Percentiles rank a stretch among this genome's conserved stretches.
phyloP scores from a whole-genome alignment of 2,113 vertebrate species.

The Tupaia tana region DNA sequence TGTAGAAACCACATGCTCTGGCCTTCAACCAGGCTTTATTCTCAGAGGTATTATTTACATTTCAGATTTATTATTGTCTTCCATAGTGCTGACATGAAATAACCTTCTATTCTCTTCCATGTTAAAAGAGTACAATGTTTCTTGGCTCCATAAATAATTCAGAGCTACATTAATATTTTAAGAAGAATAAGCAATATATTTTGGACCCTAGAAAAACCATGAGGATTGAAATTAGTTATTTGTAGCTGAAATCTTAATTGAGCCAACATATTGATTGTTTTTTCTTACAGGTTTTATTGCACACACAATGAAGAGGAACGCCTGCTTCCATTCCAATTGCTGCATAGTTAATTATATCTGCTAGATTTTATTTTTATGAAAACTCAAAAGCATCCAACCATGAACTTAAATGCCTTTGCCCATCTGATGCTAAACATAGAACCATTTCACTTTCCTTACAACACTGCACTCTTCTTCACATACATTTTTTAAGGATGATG shows the following conservation, averaged over 20 bases:
- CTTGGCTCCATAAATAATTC: constrained; percentile 87
- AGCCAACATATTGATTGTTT: constrained; percentile 83
- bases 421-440: constrained; percentile 68
- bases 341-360: constrained; percentile 80
- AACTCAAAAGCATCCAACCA: constrained; percentile 74
- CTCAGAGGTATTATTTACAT: constrained; percentile 82
- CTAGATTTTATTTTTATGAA: constrained; percentile 78
- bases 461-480: not conserved
- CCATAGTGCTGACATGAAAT: constrained; percentile 83
- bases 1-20: constrained; percentile 44
- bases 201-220: constrained; percentile 73
- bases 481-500: constrained; percentile 16
- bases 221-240: constrained; percentile 86
- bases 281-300: constrained; percentile 84
- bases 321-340: constrained; percentile 74
- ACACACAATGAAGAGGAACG: constrained; percentile 75
- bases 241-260: constrained; percentile 86
- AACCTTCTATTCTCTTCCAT: constrained; percentile 83
- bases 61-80: constrained; percentile 87
- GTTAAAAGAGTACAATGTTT: constrained; percentile 82
- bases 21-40: constrained; percentile 65
- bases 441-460: not conserved
- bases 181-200: constrained; percentile 88
- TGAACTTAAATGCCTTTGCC: constrained; percentile 73
- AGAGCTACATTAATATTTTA: constrained; percentile 88